Base-by-base conservation (phyloP, 2,113 vertebrate species). In the Trogon surrucura region DNA sequence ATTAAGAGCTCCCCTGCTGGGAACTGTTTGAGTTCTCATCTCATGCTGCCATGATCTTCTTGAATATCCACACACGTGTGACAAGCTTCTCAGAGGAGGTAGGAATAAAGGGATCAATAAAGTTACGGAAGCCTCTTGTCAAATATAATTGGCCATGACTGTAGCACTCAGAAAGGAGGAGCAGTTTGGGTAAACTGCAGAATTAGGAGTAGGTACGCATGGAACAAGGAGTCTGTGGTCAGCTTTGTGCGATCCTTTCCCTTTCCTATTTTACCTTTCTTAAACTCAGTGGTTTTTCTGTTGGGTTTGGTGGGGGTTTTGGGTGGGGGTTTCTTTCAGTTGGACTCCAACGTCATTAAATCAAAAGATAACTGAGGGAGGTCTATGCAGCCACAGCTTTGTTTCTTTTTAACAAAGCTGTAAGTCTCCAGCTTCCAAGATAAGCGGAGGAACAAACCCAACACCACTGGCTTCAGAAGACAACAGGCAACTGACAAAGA, bases 201-300 rank as follows among this genome's bases (percentile, higher is more conserved):
- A 32, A 36, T 44, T 51, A 64, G 36, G 17, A 83, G 13, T 5
- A 47, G 23, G 29, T 29, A 27, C 5, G 41, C 0, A 0, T 7
- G 47, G 70, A 27, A 12, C 6, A 80, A 67, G 8, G 16, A 82
- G 25, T 15, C 22, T 14, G 4, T 8, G 3, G 56, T 92, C 29
- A 60, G 16, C 48, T 86, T 45, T 38, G 8, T 62, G 66, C 3
- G 4, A 7, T 26, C 13, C 71, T 48, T 58, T 57, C 41, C 26
- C 22, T 51, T 27, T 34, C 23, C 48, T 50, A 23, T 45, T 15
- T 41, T 66, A 6, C 27, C 27, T 58, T 38, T 64, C 67, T 36
- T 58, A 58, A 73, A 89, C 15, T 67, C 20, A 4, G 23, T 32
- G 12, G 1, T 1, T 4, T 78, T 57, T 67, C 17, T 38, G 18